Evolutionary conservation across 2,797 vertebrate species (phyloP).

Genomic region (Melanotaenia boesemani): DNA sequence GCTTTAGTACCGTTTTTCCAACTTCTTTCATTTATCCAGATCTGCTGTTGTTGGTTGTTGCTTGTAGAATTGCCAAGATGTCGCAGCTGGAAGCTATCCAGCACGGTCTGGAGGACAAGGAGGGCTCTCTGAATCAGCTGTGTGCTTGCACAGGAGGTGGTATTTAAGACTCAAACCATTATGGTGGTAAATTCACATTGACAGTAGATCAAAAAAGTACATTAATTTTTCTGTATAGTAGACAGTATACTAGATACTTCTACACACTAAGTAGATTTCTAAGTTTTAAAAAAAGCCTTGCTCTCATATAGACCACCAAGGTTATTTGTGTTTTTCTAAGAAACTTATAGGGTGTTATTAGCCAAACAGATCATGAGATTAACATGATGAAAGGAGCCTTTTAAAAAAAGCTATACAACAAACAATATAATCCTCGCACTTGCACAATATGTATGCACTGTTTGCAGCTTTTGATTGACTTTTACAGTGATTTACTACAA

Average conservation of each 20-base stretch:
- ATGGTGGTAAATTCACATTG: too few species aligned
- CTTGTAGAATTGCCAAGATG: too few species aligned
- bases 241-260: not conserved
- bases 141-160: too few species aligned
- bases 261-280: not conserved
- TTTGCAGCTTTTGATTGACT: conserved; percentile 17
- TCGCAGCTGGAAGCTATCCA: too few species aligned
- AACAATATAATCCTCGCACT: conserved; percentile 29
- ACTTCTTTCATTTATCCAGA: too few species aligned
- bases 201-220: too few species aligned
- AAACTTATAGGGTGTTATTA: conserved; percentile 34
- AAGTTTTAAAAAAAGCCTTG: conserved; percentile 9
- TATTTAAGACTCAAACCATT: too few species aligned
- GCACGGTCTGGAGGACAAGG: too few species aligned
- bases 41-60: too few species aligned
- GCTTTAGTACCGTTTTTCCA: too few species aligned
- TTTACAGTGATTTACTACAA: conserved; percentile 13
- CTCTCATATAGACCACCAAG: conserved; percentile 35
- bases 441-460: conserved; percentile 27
- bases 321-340: conserved; percentile 29
- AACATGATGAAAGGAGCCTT: conserved; percentile 28
- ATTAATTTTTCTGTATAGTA: not conserved
- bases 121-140: too few species aligned
- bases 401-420: conserved; percentile 22
- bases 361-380: conserved; percentile 34